Conservation (phyloP, 2,797 vertebrate genomes). For the Cercopithecus hamlyni region DNA sequence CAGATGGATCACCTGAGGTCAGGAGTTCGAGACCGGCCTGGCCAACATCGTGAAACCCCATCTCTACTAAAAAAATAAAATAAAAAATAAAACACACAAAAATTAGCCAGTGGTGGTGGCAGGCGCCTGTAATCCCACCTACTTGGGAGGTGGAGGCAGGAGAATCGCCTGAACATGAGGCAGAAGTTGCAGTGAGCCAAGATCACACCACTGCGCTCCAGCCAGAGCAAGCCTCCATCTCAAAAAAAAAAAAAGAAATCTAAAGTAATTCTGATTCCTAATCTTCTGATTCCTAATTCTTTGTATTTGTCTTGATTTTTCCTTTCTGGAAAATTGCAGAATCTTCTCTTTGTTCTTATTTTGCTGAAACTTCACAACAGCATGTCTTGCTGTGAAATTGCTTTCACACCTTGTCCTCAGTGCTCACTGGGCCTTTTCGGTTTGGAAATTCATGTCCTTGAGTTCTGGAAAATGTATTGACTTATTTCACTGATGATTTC, state of each 20-base stretch:
- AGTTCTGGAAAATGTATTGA: background rate
- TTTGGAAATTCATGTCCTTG: slow-evolving; percentile 30
- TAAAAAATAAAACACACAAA: no score
- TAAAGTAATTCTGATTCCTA: background rate
- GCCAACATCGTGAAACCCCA: no score
- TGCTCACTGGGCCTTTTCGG: background rate
- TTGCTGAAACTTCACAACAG: background rate
- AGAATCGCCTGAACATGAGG: no score
- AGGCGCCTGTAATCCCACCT: no score
- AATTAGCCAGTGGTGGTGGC: no score
- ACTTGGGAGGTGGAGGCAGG: no score
- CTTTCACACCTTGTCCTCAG: background rate
- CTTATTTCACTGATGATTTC: background rate
- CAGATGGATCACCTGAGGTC: no score
- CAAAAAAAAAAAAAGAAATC: background rate
- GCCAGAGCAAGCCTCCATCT: no score
- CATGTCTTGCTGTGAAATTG: background rate
- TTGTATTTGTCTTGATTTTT: background rate
- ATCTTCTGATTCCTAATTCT: background rate
- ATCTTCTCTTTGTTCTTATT: background rate
- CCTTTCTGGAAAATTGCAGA: background rate
- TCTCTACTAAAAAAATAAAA: no score
- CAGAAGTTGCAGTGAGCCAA: no score
- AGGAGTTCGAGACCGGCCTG: no score
- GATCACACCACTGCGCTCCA: no score